These are phyloP conservation scores for Lophotriccus pileatus DNA, from an alignment of 2,797 vertebrate genomes.

Conservation along the genomic window DNA sequence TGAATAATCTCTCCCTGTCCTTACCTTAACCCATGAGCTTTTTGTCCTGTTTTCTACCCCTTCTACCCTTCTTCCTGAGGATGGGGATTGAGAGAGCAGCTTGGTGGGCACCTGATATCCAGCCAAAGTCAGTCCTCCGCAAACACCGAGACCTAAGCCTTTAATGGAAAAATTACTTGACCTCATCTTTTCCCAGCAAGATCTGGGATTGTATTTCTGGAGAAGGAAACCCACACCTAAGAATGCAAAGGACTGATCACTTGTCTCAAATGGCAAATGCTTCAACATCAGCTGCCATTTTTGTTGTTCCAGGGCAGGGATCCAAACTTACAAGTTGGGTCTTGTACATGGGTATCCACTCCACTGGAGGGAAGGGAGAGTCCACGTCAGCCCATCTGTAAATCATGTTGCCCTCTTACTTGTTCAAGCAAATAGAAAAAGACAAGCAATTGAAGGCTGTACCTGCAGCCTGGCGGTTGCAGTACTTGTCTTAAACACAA, in stretches of 20 bases:
- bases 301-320: not conserved
- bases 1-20: not conserved
- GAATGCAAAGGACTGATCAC: not conserved
- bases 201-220: not conserved
- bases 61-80: not conserved
- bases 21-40: not conserved
- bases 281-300: not conserved
- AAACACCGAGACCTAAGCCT: not conserved
- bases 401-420: not conserved
- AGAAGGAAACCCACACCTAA: not conserved
- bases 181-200: not conserved
- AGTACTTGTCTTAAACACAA: not conserved
- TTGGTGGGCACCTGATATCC: not conserved
- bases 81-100: not conserved
- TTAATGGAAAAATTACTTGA: not conserved
- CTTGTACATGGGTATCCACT: too few relatives aligned
- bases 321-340: not conserved
- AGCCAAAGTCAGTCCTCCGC: not conserved
- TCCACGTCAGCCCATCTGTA: not conserved
- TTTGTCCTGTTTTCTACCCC: not conserved
- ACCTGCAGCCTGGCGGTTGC: not conserved
- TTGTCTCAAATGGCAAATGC: not conserved
- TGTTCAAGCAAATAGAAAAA: not conserved
- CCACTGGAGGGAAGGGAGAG: not conserved
- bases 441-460: not conserved